Conservation (phyloP, 2,113 vertebrate genomes). For the Notechis scutatus region DNA sequence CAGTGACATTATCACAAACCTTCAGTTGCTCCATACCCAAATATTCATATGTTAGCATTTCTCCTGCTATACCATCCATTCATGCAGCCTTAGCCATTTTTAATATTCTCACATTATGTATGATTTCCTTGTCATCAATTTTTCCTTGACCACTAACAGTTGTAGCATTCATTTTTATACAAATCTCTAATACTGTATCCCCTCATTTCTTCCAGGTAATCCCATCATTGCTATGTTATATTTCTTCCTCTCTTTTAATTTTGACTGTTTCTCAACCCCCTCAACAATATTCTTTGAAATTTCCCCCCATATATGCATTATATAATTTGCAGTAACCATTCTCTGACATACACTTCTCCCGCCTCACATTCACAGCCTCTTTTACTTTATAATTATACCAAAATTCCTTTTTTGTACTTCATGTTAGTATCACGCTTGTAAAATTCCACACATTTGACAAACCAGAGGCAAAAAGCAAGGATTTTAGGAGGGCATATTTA, state of each 20-base stretch:
- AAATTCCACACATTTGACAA: neutral
- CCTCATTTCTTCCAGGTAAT: neutral
- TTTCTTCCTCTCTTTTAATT: neutral
- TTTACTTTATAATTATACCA: neutral
- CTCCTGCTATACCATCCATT: neutral
- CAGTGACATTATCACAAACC: neutral
- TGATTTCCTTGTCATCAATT: neutral
- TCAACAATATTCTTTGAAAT: neutral
- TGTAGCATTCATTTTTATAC: neutral
- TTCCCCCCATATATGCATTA: neutral
- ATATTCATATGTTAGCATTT: neutral
- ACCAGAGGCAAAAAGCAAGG: neutral
- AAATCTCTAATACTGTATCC: neutral
- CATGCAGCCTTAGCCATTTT: neutral
- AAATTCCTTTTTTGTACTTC: neutral
- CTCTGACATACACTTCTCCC: neutral
- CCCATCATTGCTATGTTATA: neutral
- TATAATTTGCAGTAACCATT: neutral
- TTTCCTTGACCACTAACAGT: neutral
- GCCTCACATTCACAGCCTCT: neutral
- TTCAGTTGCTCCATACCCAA: neutral
- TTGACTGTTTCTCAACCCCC: neutral
- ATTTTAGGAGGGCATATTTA: neutral
- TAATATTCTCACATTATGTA: neutral
- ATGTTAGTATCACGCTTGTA: neutral